A percentile compares a stretch with the other conserved stretches of the same genome.
Conservation (phyloP, 2,888 invertebrate species). For the Mesorhabditis spiculigera region DNA sequence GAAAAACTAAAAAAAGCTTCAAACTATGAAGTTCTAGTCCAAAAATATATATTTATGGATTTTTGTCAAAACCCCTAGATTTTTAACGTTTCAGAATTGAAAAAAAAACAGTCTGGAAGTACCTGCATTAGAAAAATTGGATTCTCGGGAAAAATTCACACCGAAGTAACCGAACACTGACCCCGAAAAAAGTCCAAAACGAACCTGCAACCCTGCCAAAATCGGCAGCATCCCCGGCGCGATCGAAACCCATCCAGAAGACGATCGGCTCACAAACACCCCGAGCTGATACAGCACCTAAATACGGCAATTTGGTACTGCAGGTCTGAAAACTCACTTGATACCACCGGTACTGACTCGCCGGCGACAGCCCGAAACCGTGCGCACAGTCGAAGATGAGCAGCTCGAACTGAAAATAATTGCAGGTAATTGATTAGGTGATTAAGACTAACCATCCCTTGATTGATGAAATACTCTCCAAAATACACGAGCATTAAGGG, state of each 20-base stretch:
- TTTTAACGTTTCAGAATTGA: too few species aligned
- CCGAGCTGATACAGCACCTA: conserved; percentile 40
- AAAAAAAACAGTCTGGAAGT: too few species aligned
- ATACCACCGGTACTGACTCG: conserved; percentile 75
- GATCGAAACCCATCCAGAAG: conserved; percentile 71
- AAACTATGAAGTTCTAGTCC: too few species aligned
- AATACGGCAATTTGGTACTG: conserved; percentile 1
- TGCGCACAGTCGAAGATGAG: conserved; percentile 68
- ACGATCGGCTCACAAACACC: conserved; percentile 64
- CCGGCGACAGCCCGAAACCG: conserved; percentile 38
- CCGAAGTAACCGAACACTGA: too few species aligned
- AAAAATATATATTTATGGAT: too few species aligned
- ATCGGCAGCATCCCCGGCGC: conserved; percentile 67
- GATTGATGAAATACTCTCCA: conserved; percentile 83
- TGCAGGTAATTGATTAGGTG: too few species aligned
- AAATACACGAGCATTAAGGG: conserved; percentile 76
- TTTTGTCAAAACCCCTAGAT: too few species aligned
- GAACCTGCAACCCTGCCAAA: conserved; percentile 67
- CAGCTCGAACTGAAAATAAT: conserved; percentile 70
- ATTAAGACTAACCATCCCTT: conserved; percentile 71
- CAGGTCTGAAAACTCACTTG: conserved; percentile 65
- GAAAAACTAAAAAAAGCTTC: too few species aligned
- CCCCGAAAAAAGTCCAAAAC: too few species aligned
- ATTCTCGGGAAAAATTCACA: too few species aligned
- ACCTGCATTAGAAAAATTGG: too few species aligned